Evolutionary conservation across 2,113 vertebrate species (phyloP).

Genomic region (Micronisus gabar): DNA sequence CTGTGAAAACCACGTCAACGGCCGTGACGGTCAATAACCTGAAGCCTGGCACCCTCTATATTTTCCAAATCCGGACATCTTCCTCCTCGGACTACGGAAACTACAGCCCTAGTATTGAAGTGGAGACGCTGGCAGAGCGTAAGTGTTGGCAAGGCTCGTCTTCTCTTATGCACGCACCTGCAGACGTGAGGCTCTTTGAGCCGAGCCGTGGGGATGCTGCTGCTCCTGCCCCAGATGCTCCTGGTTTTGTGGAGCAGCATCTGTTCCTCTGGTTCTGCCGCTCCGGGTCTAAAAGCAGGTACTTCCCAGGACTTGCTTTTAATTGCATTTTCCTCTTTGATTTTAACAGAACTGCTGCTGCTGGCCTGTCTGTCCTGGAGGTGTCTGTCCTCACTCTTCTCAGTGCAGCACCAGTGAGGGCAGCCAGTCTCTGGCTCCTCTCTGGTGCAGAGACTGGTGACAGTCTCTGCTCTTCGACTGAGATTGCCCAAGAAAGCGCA

Average conservation of each 20-base stretch:
- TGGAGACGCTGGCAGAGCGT: constrained; percentile 91
- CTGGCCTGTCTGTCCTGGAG: neutral
- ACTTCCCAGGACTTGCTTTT: neutral
- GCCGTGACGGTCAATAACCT: constrained; percentile 90
- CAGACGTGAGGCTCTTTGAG: neutral
- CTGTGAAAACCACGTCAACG: constrained; percentile 86
- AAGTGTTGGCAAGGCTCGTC: constrained; percentile 50
- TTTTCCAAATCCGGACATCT: constrained; percentile 89
- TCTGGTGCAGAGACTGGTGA: neutral
- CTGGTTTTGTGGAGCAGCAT: neutral
- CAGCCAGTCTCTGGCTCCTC: neutral
- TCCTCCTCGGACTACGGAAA: constrained; percentile 81
- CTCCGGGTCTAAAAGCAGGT: neutral
- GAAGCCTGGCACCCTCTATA: constrained; percentile 89
- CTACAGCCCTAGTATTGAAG: constrained; percentile 88
- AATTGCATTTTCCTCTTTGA: neutral
- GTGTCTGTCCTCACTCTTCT: neutral
- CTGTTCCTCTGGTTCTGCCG: neutral
- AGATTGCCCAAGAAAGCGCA: neutral
- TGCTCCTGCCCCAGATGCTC: neutral
- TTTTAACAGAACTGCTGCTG: neutral
- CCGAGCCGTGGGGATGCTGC: neutral
- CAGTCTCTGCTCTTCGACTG: neutral
- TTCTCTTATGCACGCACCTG: accelerated
- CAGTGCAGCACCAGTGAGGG: neutral